These are phyloP conservation scores for Catostylus mosaicus DNA, from an alignment of 30 jellyfish, hydroid and myxozoan genomes.

Conservation along the genomic window DNA sequence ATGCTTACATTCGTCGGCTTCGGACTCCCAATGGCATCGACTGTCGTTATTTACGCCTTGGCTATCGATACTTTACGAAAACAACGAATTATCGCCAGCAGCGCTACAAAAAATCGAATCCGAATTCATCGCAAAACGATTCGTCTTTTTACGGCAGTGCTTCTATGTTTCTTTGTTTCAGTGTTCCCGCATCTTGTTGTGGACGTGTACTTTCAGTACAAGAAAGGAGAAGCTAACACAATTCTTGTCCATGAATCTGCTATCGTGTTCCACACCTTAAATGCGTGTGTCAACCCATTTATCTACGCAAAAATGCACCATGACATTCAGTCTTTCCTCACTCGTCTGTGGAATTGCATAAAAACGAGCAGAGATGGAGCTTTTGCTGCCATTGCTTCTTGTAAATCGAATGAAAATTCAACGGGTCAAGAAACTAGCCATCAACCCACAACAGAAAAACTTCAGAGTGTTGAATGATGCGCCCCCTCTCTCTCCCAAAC, in stretches of 20 bases:
- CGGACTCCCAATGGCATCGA: background rate
- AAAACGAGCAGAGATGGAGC: background rate
- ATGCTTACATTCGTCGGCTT: background rate
- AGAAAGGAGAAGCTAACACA: background rate
- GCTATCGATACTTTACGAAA: background rate
- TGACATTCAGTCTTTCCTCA: background rate
- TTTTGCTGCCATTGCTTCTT: background rate
- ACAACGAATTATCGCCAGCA: background rate
- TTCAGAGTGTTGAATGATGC: background rate
- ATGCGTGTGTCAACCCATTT: constrained; percentile 2
- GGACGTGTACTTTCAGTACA: background rate
- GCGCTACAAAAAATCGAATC: background rate
- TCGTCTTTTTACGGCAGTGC: background rate
- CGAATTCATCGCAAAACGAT: background rate
- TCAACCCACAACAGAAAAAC: background rate
- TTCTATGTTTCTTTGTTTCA: background rate
- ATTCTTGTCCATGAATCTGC: background rate
- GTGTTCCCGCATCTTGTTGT: background rate
- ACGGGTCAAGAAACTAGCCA: background rate
- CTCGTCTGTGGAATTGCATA: background rate
- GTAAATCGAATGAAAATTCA: background rate
- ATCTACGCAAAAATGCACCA: constrained; percentile 24
- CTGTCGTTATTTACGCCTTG: background rate
- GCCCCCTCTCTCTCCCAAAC: too few relatives aligned
- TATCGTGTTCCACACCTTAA: background rate